Conservation (phyloP, 2,113 vertebrate genomes). For the Neotoma lepida region DNA sequence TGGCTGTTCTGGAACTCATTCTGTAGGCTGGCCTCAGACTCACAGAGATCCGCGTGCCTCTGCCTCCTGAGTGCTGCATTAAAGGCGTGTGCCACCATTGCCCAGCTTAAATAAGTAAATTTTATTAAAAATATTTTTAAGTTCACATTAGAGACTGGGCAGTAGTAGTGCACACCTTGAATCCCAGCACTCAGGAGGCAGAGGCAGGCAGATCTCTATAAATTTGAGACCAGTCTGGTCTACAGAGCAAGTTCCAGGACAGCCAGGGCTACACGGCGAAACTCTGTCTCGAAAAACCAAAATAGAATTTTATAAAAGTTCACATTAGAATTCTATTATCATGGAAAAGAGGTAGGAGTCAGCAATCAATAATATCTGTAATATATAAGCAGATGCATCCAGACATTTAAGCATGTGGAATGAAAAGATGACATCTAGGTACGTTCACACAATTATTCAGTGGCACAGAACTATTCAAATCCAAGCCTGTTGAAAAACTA, state of each 20-base stretch:
- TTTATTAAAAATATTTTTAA: background rate
- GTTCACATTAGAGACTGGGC: background rate
- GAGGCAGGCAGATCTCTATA: background rate
- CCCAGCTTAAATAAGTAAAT: no score
- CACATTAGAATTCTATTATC: background rate
- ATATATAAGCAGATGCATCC: conserved; percentile 6
- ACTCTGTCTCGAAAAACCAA: background rate
- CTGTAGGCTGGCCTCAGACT: no score
- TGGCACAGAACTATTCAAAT: conserved; percentile 48
- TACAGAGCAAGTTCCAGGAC: background rate
- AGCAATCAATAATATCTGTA: background rate
- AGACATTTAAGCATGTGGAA: conserved; percentile 31
- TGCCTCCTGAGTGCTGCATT: no score
- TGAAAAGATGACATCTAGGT: conserved; percentile 30
- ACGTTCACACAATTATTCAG: conserved; percentile 8
- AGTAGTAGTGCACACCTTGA: background rate
- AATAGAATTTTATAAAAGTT: background rate
- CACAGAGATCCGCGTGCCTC: no score
- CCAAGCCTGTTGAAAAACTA: background rate
- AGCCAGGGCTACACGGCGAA: background rate
- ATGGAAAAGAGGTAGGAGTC: background rate
- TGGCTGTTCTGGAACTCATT: no score
- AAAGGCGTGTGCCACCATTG: no score
- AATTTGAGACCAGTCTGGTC: background rate
- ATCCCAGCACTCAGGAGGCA: background rate